These are phyloP conservation scores for Tenualosa thibaudeaui DNA, from an alignment of 2,797 vertebrate genomes.

Conservation along the genomic window DNA sequence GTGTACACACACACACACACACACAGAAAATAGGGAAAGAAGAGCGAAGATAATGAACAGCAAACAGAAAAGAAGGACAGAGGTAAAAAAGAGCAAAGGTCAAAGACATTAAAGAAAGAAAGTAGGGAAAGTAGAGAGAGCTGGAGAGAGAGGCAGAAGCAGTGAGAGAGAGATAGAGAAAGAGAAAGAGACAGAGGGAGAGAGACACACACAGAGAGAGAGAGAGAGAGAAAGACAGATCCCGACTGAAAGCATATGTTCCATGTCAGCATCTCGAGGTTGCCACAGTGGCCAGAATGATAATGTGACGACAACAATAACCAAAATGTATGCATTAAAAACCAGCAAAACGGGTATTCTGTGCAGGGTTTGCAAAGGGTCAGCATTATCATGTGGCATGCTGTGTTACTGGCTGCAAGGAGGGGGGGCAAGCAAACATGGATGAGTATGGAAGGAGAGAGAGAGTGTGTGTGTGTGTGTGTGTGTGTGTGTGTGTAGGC, in stretches of 20 bases:
- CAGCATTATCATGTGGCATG: background rate
- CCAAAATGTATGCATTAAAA: background rate
- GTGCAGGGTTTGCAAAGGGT: background rate
- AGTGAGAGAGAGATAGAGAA: background rate
- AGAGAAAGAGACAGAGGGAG: background rate
- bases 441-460: background rate
- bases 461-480: background rate
- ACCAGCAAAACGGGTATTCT: background rate
- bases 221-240: background rate
- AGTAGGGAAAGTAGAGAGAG: background rate
- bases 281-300: background rate
- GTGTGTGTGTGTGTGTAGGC: background rate
- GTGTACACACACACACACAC: background rate
- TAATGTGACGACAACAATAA: conserved; percentile 17
- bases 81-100: background rate
- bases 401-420: background rate
- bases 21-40: background rate
- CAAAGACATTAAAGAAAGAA: background rate
- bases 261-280: background rate
- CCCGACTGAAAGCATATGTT: background rate
- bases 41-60: background rate
- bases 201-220: background rate
- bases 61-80: background rate
- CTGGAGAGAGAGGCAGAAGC: background rate
- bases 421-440: background rate